Base-by-base conservation (phyloP, 2,888 invertebrate genomes). In the Parapristionchus giblindavisi region DNA sequence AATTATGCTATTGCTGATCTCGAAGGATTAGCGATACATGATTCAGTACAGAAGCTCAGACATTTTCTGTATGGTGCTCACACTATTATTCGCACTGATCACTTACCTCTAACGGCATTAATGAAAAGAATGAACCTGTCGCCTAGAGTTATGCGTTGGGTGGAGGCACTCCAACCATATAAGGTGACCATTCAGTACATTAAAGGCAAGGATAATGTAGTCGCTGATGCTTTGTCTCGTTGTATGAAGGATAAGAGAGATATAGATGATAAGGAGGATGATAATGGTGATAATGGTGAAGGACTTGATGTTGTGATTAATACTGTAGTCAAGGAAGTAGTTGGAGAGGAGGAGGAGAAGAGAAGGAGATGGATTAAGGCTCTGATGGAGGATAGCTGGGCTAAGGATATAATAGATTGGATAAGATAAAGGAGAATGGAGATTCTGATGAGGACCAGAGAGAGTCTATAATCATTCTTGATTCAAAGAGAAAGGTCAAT, bases 121-220 rank as follows among this genome's bases (percentile, higher is more conserved):
- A 40, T 63, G 40, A 63, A 40, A 3, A n/a, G 63, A 40, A 5
- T 11, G 27, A 63, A 63, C 43, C 40, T 63, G 0, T 24, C 40
- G 1, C 40, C 63, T 27, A 63, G 63, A 14, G 43, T 63, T 1
- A 11, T 63, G 24, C n/a, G 63, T 27, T 63, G 63, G 63, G 40
- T 43, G 1, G n/a, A 38, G 27, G 63, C 38, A 14, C 17, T 63
- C 27, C 14, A 11, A 17, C 34, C 24, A 14, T 63, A 27, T 29
- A 40, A 40, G 1, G 40, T 63, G 1, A 8, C 38, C 14, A 63
- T 63, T 6, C 40, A 27, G 17, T 11, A 60, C 29, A 38, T 60
- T 34, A 60, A 60, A 14, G 60, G 60, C n/a, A 60, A 36, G 21
- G 60, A 60, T 8, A 60, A 60, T 60, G 60, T 60, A 21, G 60